Base-by-base conservation (phyloP, 2,797 vertebrate genomes). In the Rhodeus uyekii region DNA sequence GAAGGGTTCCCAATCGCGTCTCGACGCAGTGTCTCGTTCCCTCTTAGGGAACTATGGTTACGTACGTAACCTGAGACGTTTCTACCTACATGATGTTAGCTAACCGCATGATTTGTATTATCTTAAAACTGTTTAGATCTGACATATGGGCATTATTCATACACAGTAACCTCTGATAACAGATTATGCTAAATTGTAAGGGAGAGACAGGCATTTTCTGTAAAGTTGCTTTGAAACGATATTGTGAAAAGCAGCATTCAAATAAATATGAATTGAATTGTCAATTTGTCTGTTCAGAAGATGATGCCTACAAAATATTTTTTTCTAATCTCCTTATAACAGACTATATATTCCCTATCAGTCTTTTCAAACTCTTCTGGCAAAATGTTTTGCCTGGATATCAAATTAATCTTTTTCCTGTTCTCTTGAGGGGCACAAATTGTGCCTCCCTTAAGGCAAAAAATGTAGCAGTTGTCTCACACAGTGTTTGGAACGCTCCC, bases 401-500 rank as follows among this genome's bases (percentile, higher is more conserved):
- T 44, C 50, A 44, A n/a, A 44, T 69, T 1, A 44, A 1, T 42
- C 29, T 46, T 55, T 67, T 67, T 22, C 2, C 7, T n/a, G n/a
- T n/a, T n/a, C n/a, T n/a, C n/a, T n/a, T n/a, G n/a, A n/a, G n/a
- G n/a, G n/a, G n/a, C 38, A 32, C 13, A 80, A 12, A 79, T 58
- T 10, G 22, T n/a, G 19, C 24, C 24, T 29, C 38, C 24, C 65
- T 60, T 39, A 69, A 16, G 12, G 13, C 44, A 1, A 73, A 34
- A 76, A 80, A 38, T 32, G 32, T 27, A 36, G 24, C 46, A 38
- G 24, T 65, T 79, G 29, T 34, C 60, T 58, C n/a, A 58, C 34
- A 38, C 68, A 55, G 27, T 42, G 65, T 76, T 58, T 74, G 48
- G 65, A 71, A 71, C 60, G 65, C 65, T 80, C 71, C 78, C 53